phyloP scores from a whole-genome alignment of 2,888 invertebrate species.

The Tridacna crocea region DNA sequence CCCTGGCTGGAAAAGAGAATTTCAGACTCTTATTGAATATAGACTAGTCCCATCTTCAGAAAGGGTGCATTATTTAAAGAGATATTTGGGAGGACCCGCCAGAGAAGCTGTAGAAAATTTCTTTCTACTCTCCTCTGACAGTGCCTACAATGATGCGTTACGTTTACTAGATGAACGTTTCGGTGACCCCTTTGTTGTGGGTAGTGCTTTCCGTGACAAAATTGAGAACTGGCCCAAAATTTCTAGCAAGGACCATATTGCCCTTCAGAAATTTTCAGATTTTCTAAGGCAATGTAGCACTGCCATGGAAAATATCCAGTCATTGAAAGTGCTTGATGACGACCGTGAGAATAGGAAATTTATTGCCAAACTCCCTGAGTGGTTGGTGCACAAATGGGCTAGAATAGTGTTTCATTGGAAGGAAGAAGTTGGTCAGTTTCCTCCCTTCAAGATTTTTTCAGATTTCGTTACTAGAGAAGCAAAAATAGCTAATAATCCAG shows the following conservation, averaged over 20 bases:
- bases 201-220: background rate
- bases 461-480: conserved; percentile 20
- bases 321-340: conserved; percentile 16
- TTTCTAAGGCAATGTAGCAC: conserved; percentile 41
- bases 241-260: background rate
- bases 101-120: conserved; percentile 47
- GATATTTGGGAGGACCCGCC: conserved; percentile 34
- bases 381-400: conserved; percentile 3
- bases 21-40: conserved; percentile 45
- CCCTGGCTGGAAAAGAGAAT: conserved; percentile 35
- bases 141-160: background rate
- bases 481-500: conserved; percentile 8
- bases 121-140: background rate
- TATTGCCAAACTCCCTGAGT: conserved; percentile 9
- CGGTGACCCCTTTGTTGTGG: background rate
- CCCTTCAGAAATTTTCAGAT: conserved; percentile 31
- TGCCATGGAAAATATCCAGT: conserved; percentile 27
- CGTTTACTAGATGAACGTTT: background rate
- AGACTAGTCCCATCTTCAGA: conserved; percentile 38
- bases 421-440: background rate
- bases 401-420: background rate
- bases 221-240: conserved; percentile 1
- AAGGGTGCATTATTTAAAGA: conserved; percentile 20
- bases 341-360: conserved; percentile 1
- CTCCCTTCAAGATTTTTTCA: conserved; percentile 41